phyloP scores from a whole-genome alignment of 2,888 invertebrate genomes.

The Coleophora deauratella region DNA sequence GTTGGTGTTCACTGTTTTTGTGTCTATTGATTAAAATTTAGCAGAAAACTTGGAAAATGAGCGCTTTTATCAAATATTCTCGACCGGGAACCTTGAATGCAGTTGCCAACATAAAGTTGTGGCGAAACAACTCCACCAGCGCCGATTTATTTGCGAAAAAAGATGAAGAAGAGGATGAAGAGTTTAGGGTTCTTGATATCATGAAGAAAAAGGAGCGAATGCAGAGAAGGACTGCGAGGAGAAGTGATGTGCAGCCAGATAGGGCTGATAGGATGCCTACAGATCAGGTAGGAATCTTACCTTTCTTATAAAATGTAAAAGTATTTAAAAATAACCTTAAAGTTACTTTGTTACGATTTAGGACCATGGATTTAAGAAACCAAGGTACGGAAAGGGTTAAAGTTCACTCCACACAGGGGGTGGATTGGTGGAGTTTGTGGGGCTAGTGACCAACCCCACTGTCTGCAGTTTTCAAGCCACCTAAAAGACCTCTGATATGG shows the following conservation, averaged over 20 bases:
- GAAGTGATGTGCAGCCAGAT: slow-evolving; percentile 53
- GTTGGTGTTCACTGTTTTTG: not conserved
- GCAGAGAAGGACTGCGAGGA: slow-evolving; percentile 33
- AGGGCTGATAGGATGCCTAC: slow-evolving; percentile 56
- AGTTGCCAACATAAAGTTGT: slow-evolving; percentile 40
- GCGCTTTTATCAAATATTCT: slow-evolving; percentile 49
- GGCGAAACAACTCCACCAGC: slow-evolving; percentile 53
- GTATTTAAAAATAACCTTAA: not conserved
- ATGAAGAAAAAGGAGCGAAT: slow-evolving; percentile 44
- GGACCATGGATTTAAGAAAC: not conserved
- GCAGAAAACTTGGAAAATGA: slow-evolving; percentile 37
- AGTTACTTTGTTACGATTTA: not conserved
- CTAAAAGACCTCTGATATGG: no score
- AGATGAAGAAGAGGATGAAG: slow-evolving; percentile 51
- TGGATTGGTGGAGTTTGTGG: no score
- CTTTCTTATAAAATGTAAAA: not conserved
- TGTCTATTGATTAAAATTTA: no score
- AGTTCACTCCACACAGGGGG: not conserved
- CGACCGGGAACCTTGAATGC: slow-evolving; percentile 31
- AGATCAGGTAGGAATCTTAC: slow-evolving; percentile 42
- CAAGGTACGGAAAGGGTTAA: not conserved
- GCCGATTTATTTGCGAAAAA: slow-evolving; percentile 38
- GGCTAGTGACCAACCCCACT: no score
- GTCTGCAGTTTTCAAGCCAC: no score
- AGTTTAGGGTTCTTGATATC: slow-evolving; percentile 70